Evolutionary conservation across 2,888 invertebrate species (phyloP).

Genomic region (Petrolisthes cinctipes): DNA sequence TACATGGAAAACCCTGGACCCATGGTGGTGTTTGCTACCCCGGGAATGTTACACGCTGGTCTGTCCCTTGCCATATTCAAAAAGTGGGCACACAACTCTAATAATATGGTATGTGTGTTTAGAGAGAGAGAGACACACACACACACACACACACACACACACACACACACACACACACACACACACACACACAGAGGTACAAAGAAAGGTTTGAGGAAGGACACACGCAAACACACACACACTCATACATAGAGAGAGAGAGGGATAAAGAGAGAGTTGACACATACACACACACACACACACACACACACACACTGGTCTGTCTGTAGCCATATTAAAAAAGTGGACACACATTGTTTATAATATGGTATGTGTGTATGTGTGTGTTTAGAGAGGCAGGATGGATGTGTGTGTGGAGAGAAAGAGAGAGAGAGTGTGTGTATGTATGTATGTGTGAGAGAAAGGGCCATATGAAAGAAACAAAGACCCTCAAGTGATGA

Average conservation of each 20-base stretch:
- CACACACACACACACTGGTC: conserved; percentile 79
- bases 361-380: conserved; percentile 84
- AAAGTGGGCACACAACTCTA: conserved; percentile 97
- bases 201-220: too few relatives aligned
- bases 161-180: too few relatives aligned
- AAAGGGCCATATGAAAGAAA: not conserved
- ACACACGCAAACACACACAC: too few relatives aligned
- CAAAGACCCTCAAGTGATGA: too few relatives aligned
- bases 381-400: not conserved
- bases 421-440: not conserved
- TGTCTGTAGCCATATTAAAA: conserved; percentile 96
- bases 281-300: not conserved
- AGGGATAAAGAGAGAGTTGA: too few relatives aligned
- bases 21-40: conserved; percentile 99
- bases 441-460: not conserved
- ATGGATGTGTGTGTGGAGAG: not conserved
- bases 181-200: too few relatives aligned
- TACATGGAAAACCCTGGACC: conserved; percentile 96
- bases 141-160: too few relatives aligned
- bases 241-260: not conserved
- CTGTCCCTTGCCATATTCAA: conserved; percentile 96
- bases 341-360: conserved; percentile 98
- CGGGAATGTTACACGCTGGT: conserved; percentile 98
- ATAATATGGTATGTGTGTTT: conserved; percentile 82
- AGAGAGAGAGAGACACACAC: not conserved